Conservation (phyloP, 64 coral and sea anemone genomes). For the Montipora foliosa region DNA sequence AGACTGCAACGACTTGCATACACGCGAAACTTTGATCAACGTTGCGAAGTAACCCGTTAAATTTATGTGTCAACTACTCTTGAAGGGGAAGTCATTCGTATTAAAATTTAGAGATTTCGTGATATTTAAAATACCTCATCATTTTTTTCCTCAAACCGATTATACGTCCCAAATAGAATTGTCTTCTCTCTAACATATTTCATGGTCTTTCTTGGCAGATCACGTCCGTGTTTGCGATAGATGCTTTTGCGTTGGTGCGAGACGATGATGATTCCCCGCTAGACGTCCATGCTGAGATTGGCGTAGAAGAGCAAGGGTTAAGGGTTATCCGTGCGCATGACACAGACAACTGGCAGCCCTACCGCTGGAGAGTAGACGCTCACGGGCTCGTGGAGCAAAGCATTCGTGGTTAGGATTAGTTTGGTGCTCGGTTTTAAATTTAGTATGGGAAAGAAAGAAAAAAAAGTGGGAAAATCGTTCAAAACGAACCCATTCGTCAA, state of each 20-base stretch:
- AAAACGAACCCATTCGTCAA: too few relatives aligned
- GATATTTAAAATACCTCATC: too few relatives aligned
- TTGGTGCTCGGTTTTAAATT: neutral
- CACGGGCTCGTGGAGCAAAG: conserved; percentile 22
- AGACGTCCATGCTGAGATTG: conserved; percentile 36
- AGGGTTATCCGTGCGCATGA: conserved; percentile 37
- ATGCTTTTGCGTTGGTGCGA: neutral
- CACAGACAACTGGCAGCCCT: conserved; percentile 28
- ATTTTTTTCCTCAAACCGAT: too few relatives aligned
- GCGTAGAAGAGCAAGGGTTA: neutral
- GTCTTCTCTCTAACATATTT: too few relatives aligned
- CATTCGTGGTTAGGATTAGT: neutral
- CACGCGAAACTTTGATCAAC: too few relatives aligned
- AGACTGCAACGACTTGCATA: too few relatives aligned
- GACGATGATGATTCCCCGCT: conserved; percentile 13
- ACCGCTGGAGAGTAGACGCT: conserved; percentile 12
- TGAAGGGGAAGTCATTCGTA: too few relatives aligned
- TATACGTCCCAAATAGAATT: too few relatives aligned
- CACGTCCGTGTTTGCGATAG: neutral
- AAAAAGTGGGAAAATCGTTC: neutral
- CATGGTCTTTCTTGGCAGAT: conserved; percentile 6
- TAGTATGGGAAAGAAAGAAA: too few relatives aligned
- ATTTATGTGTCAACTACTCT: too few relatives aligned
- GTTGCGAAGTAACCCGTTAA: too few relatives aligned
- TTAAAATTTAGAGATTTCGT: too few relatives aligned